Evolutionary conservation across 2,888 invertebrate genomes (phyloP).

Genomic region (Eupithecia subumbrata): DNA sequence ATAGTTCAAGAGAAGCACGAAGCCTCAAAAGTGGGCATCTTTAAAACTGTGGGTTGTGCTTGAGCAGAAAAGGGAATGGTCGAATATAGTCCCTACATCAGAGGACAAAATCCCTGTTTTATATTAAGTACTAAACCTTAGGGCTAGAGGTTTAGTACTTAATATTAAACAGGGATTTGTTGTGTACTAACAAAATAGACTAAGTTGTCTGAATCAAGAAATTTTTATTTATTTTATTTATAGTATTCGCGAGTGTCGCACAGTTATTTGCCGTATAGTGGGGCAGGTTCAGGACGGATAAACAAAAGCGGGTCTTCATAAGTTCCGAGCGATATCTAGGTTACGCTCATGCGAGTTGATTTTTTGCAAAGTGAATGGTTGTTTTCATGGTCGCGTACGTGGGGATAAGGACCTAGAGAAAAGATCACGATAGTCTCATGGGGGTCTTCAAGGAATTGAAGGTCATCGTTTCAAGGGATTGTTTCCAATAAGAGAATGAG

Average conservation of each 20-base stretch:
- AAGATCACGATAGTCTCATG: background rate
- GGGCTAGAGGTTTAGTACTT: too few species aligned
- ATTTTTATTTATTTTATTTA: too few species aligned
- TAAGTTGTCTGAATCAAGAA: too few species aligned
- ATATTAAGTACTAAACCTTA: too few species aligned
- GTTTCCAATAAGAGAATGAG: conserved; percentile 35
- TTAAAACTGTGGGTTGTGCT: background rate
- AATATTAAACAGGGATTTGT: too few species aligned
- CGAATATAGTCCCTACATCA: too few species aligned
- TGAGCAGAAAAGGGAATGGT: background rate
- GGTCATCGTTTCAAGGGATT: background rate
- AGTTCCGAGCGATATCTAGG: background rate
- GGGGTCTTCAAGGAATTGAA: background rate
- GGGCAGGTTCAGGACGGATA: background rate
- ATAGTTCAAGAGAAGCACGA: background rate
- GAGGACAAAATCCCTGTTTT: too few species aligned
- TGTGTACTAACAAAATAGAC: too few species aligned
- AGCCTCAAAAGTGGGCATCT: background rate
- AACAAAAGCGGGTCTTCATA: background rate
- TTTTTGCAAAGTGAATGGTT: background rate
- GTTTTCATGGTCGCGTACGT: background rate
- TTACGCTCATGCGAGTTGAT: background rate
- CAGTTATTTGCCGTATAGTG: background rate
- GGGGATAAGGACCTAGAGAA: background rate
- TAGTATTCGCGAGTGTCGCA: background rate